phyloP scores from a whole-genome alignment of 2,113 vertebrate genomes.

The Zapornia atra region DNA sequence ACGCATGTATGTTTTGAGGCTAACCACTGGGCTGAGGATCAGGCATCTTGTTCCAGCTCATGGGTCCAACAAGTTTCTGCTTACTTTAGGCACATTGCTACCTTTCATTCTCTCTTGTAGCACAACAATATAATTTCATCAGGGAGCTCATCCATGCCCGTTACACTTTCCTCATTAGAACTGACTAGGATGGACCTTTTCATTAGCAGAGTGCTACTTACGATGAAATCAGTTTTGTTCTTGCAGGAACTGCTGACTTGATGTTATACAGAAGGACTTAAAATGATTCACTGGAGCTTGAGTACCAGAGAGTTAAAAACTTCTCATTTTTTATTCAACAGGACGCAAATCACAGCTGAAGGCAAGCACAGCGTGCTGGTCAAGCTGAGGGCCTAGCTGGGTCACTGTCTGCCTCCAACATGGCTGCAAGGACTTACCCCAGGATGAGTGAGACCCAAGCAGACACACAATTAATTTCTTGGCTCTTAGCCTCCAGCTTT shows the following conservation, averaged over 20 bases:
- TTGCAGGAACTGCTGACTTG: background rate
- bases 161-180: accelerated
- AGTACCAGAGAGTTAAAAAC: background rate
- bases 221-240: background rate
- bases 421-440: accelerated
- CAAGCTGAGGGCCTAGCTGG: background rate
- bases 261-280: background rate
- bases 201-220: background rate
- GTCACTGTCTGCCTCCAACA: accelerated
- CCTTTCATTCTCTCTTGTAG: background rate
- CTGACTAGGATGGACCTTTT: accelerated
- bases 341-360: accelerated
- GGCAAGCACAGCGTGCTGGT: accelerated
- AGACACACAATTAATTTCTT: accelerated
- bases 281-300: no score
- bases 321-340: background rate
- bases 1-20: accelerated
- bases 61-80: background rate
- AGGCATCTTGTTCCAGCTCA: background rate
- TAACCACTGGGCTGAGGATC: background rate
- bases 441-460: accelerated
- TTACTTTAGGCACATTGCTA: background rate
- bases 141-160: background rate
- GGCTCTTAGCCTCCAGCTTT: background rate
- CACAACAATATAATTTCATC: background rate